Base-by-base conservation (phyloP, 2,797 vertebrate species). In the Coracias cyanogaster region DNA sequence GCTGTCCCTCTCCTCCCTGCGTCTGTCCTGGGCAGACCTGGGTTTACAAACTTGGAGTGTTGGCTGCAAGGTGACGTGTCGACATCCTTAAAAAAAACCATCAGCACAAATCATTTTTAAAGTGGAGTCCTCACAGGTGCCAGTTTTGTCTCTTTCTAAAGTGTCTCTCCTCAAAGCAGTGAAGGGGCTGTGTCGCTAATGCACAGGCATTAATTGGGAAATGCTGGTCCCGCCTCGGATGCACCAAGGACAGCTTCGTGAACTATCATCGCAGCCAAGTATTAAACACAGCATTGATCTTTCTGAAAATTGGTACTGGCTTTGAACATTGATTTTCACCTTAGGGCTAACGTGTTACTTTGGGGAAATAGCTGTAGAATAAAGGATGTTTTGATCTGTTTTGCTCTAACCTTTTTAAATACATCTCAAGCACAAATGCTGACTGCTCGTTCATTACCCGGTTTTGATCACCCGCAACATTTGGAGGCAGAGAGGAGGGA, bases 241-340 rank as follows among this genome's bases (percentile, higher is more conserved):
- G n/a, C 35, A 13, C 26, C 3, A 2, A 72, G n/a, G 39, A 55
- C 4, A 7, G 77, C 41, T 81, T 54, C 86, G 39, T 77, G 43
- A 85, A 41, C 72, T 51, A 76, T 69, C 60, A 6, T 35, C 16
- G 7, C 91, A 31, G 3, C n/a, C 35, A 43, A 60, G 73, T 83
- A 74, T 86, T 91, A 96, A 96, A 96, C 71, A 43, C 46, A 52
- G 66, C 79, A 43, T 94, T 97, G 95, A 90, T 93, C 91, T 95
- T 82, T 80, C 79, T 73, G 94, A 94, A 97, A 96, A 95, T 25
- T 83, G 90, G 77, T 83, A 74, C 91, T 85, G 94, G 69, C 96
- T 98, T 97, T 96, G 97, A 96, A 95, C 95, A 91, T 64, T 35
- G 93, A 95, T 95, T 97, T 94, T 95, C 74, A 94, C 96, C 97